Evolutionary conservation across 2,888 invertebrate species (phyloP).

Genomic region (Acanthosepion esculentum): DNA sequence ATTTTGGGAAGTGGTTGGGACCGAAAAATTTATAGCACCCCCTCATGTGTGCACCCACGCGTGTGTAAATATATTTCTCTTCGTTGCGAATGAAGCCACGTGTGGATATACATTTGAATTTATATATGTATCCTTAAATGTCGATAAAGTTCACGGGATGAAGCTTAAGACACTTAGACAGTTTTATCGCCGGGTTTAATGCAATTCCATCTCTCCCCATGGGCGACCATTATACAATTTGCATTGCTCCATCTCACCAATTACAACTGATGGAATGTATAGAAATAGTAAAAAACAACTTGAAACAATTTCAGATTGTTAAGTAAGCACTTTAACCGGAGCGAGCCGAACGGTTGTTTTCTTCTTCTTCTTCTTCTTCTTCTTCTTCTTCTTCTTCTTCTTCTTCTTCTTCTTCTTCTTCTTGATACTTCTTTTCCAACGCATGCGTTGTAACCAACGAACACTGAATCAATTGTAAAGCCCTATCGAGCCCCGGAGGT

Average conservation of each 20-base stretch:
- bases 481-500: neutral
- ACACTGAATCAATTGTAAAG: neutral
- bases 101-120: neutral
- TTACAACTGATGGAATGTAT: slow-evolving; percentile 12
- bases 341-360: neutral
- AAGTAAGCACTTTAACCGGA: slow-evolving; percentile 13
- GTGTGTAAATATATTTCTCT: neutral
- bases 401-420: neutral
- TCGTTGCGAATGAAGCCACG: neutral
- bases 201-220: slow-evolving; percentile 3
- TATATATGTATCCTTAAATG: neutral
- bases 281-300: neutral
- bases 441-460: neutral
- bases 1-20: too few species aligned
- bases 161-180: neutral
- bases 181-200: slow-evolving; percentile 33
- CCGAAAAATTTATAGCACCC: too few species aligned
- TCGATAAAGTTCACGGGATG: neutral
- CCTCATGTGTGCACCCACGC: neutral
- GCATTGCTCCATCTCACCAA: neutral
- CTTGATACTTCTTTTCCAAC: neutral
- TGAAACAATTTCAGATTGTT: slow-evolving; percentile 33
- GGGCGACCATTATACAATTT: slow-evolving; percentile 33
- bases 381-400: neutral
- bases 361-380: neutral